These are phyloP conservation scores for Osmoderma eremita DNA, from an alignment of 2,888 invertebrate genomes.

Conservation along the genomic window DNA sequence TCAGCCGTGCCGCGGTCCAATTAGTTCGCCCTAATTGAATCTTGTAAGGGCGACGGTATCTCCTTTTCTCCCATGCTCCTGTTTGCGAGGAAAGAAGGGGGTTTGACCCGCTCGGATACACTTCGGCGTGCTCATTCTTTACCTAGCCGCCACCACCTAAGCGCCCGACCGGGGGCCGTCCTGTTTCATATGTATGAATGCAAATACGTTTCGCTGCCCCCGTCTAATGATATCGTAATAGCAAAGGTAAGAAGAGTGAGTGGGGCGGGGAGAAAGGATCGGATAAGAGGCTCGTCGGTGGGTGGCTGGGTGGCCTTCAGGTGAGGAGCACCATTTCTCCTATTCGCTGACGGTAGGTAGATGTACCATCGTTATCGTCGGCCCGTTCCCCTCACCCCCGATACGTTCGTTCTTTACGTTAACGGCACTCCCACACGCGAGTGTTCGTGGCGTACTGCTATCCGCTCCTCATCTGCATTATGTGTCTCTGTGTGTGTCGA, in stretches of 20 bases:
- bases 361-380: too few species aligned
- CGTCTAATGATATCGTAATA: conserved; percentile 57
- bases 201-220: conserved; percentile 51
- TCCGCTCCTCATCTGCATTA: conserved; percentile 27
- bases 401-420: conserved; percentile 10
- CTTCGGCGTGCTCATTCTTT: conserved; percentile 6
- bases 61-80: conserved; percentile 39
- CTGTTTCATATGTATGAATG: conserved; percentile 61
- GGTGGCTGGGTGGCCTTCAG: conserved; percentile 30
- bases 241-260: conserved; percentile 5
- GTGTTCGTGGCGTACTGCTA: conserved; percentile 24
- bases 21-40: conserved; percentile 61
- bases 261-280: not conserved
- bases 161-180: conserved; percentile 40
- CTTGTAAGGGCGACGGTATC: conserved; percentile 57
- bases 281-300: not conserved
- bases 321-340: conserved; percentile 38
- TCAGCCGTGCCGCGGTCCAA: conserved; percentile 54
- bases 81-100: not conserved
- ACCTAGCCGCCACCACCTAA: not conserved
- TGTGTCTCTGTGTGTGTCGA: conserved; percentile 6
- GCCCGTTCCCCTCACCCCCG: not conserved
- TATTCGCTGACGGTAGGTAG: conserved; percentile 17
- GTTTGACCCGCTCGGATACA: conserved; percentile 23
- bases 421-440: conserved; percentile 29